Conservation (phyloP, 1,140 invertebrate species). For the Neomicropteryx cornuta region DNA sequence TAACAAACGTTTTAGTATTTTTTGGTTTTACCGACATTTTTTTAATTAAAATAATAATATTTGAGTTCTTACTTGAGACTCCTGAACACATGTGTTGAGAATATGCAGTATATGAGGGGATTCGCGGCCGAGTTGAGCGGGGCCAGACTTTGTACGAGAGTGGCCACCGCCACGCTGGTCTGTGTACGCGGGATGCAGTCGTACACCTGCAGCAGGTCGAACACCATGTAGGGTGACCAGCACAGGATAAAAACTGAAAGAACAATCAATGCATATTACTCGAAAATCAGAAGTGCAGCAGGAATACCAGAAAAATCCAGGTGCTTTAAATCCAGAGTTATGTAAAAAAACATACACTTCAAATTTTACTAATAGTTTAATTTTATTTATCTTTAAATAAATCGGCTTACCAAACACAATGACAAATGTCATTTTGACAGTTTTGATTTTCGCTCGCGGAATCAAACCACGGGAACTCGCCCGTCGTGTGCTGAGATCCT, state of each 20-base stretch:
- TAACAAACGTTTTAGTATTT: background rate
- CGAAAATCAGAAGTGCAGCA: background rate
- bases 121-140: slow-evolving; percentile 91
- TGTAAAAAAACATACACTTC: background rate
- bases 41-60: background rate
- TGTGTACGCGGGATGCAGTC: slow-evolving; percentile 71
- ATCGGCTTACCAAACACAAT: slow-evolving; percentile 77
- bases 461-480: slow-evolving; percentile 79
- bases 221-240: slow-evolving; percentile 93
- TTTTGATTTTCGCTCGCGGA: slow-evolving; percentile 89
- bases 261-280: slow-evolving; percentile 10
- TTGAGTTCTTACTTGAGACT: slow-evolving; percentile 68
- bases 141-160: slow-evolving; percentile 86
- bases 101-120: slow-evolving; percentile 91
- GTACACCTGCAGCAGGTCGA: slow-evolving; percentile 86
- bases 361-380: slow-evolving; percentile 6
- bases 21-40: background rate
- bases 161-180: slow-evolving; percentile 71
- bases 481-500: slow-evolving; percentile 49
- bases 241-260: slow-evolving; percentile 85
- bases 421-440: slow-evolving; percentile 95
- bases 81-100: slow-evolving; percentile 79
- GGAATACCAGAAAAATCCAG: background rate
- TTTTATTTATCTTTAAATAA: background rate
- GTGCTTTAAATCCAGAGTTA: background rate